A percentile compares a stretch with the other conserved stretches of the same genome.
phyloP scores from a whole-genome alignment of 2,888 invertebrate genomes.

The Glyphotaelius pellucidus region DNA sequence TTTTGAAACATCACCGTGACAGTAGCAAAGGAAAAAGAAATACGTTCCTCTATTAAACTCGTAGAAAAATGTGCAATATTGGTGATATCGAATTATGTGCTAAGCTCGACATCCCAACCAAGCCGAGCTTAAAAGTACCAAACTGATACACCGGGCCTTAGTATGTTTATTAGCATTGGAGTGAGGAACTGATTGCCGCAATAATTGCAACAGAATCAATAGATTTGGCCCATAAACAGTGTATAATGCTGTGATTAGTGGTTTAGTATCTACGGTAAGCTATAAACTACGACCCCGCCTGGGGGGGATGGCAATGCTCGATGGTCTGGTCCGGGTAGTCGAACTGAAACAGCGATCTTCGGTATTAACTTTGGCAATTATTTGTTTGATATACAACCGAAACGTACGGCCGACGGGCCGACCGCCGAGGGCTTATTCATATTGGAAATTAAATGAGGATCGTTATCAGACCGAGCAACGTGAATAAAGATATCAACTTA shows the following conservation, averaged over 20 bases:
- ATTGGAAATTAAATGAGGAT: conserved; percentile 46
- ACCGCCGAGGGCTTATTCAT: conserved; percentile 38
- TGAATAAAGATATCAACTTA: conserved; percentile 46
- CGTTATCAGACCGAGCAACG: conserved; percentile 40
- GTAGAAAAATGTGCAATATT: too few species aligned
- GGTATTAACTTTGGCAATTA: conserved; percentile 44
- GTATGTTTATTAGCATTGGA: not conserved
- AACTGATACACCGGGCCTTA: too few species aligned
- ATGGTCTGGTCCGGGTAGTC: conserved; percentile 3
- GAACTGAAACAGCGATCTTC: conserved; percentile 1
- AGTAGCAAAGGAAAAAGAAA: too few species aligned
- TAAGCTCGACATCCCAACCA: too few species aligned
- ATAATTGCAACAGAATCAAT: conserved; percentile 29
- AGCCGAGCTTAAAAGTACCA: too few species aligned
- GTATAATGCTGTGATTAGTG: conserved; percentile 13
- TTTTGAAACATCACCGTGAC: too few species aligned
- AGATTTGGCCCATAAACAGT: not conserved
- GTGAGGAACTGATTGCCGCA: not conserved
- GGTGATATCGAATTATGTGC: too few species aligned
- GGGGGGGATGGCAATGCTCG: conserved; percentile 18
- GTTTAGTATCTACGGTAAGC: not conserved
- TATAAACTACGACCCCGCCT: conserved; percentile 31
- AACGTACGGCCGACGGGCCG: conserved; percentile 40
- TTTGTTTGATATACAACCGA: conserved; percentile 47
- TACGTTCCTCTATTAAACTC: too few species aligned